Evolutionary conservation across 2,888 invertebrate genomes (phyloP), one percentile per base, ranked within the genome.

Genomic region (Bimastos eiseni): DNA sequence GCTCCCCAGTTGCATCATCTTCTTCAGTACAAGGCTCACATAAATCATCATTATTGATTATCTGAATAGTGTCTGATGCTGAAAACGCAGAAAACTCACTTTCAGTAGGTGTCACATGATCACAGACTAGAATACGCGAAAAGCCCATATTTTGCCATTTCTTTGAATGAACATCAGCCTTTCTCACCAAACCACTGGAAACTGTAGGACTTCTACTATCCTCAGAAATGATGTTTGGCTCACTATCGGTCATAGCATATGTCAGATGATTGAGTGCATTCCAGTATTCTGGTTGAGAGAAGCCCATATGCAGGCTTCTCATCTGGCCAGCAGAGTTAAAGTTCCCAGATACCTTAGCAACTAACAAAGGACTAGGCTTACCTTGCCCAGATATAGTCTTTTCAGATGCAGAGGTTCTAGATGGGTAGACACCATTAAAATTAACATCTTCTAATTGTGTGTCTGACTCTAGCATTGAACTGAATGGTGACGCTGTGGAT

Each of bases 141-240:
- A 86, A 86, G 34, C 86, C 86, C 86, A 86, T 21, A 36, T 86
- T 86, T 37, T 86, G 86, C 36, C 34, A 86, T 36, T 86, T 86
- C 86, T 36, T 86, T 86, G 86, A 34, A 36, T 30, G 19, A 37
- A 86, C 86, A 15, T 34, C 86, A 36, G 34, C 36, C 6, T 86
- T 86, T 33, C n/a, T 24, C 3, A 17, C n/a, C 11, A n/a, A 30
- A 70, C 8, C 70, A 70, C 70, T 70, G 8, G n/a, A 70, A 70
- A 70, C 70, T 8, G 30, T 70, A 70, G 70, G 70, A 37, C 86
- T 37, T 34, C 86, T 34, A 33, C 37, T 86, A 21, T 86, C 86
- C 37, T 37, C 86, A 36, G 36, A 86, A 86, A 34, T 37, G 34
- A 34, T 33, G 36, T 19, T 21, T 17, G 86, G 21, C 34, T 86